A percentile compares a stretch with the other conserved stretches of the same genome.
phyloP scores from a whole-genome alignment of 92 coral and sea anemone species.

The Umimayanthus kanabou region DNA sequence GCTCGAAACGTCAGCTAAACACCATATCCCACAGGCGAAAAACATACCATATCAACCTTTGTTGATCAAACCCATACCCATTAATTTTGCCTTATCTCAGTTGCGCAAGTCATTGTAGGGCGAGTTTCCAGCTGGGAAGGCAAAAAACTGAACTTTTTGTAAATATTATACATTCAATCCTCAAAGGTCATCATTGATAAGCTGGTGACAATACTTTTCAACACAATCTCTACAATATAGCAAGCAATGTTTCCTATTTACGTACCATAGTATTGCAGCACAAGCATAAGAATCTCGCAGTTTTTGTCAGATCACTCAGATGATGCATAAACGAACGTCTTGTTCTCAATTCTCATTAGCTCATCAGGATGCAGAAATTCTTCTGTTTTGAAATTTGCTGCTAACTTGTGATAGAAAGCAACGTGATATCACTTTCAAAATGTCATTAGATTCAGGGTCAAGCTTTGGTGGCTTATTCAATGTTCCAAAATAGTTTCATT shows the following conservation, averaged over 20 bases:
- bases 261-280: not conserved
- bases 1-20: too few species aligned
- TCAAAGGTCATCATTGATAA: not conserved
- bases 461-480: not conserved
- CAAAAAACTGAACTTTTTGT: not conserved
- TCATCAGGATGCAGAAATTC: not conserved
- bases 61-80: too few species aligned
- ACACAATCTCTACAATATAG: not conserved
- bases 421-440: not conserved
- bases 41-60: too few species aligned
- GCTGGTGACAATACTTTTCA: not conserved
- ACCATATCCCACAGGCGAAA: too few species aligned
- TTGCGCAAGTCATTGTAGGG: not conserved
- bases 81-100: not conserved
- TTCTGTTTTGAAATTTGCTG: not conserved
- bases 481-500: not conserved
- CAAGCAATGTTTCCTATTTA: not conserved
- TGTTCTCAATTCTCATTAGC: not conserved
- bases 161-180: not conserved
- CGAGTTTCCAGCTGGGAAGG: not conserved
- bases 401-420: not conserved
- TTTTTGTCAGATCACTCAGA: not conserved
- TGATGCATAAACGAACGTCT: too few species aligned
- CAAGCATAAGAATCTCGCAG: not conserved
- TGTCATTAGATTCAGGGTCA: not conserved